Evolutionary conservation across 23 tunicate genomes (phyloP).

Genomic region (Halocynthia roretzi): DNA sequence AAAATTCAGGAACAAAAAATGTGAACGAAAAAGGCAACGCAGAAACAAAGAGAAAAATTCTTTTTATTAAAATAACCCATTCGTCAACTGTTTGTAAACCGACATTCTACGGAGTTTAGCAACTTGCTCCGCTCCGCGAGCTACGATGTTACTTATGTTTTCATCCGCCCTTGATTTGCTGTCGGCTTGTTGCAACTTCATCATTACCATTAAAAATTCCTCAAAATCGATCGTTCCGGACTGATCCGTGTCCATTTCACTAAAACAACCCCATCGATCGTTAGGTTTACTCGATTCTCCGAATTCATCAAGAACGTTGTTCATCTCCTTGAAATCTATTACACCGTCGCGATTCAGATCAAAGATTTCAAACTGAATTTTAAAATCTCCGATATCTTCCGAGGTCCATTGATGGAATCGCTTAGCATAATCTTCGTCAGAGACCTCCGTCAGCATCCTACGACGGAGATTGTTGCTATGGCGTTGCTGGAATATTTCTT

Average conservation of each 20-base stretch:
- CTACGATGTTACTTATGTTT: constrained; percentile 46
- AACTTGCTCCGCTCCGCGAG: constrained; percentile 59
- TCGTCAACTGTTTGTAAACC: constrained; percentile 60
- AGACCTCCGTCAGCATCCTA: constrained; percentile 38
- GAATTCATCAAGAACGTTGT: constrained; percentile 56
- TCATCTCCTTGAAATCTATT: constrained; percentile 81
- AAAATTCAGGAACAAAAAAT: too few species aligned
- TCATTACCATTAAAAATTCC: constrained; percentile 61
- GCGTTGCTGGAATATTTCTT: constrained; percentile 54
- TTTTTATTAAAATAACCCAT: constrained; percentile 65
- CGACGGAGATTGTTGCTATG: constrained; percentile 37
- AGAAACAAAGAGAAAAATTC: neutral
- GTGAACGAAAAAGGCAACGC: too few species aligned
- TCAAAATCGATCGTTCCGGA: constrained; percentile 77
- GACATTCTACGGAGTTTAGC: constrained; percentile 66
- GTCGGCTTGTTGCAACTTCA: constrained; percentile 32
- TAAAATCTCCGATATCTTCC: constrained; percentile 66
- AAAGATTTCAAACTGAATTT: constrained; percentile 70
- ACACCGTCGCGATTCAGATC: constrained; percentile 84
- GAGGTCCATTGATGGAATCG: constrained; percentile 76
- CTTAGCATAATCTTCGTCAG: constrained; percentile 65
- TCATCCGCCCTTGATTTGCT: constrained; percentile 22
- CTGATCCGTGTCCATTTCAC: constrained; percentile 49
- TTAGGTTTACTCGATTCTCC: constrained; percentile 70
- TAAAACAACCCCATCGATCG: constrained; percentile 49